Conservation (phyloP, 2,888 invertebrate species). For the Nemurella pictetii region DNA sequence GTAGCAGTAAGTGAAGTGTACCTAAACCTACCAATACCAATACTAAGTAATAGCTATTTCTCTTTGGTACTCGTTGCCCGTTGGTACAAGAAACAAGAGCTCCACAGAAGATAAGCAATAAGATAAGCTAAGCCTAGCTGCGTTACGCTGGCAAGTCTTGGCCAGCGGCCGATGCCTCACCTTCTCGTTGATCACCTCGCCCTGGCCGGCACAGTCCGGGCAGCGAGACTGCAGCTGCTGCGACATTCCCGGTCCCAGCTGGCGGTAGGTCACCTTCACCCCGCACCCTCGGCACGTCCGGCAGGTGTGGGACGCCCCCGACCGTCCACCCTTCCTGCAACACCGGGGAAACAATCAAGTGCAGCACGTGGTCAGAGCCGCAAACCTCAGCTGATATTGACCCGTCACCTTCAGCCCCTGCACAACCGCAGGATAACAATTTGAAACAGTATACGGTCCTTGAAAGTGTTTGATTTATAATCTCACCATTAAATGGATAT, state of each 20-base stretch:
- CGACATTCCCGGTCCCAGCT: conserved; percentile 60
- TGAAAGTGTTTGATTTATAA: too few species aligned
- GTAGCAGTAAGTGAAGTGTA: too few species aligned
- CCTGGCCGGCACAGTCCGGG: conserved; percentile 55
- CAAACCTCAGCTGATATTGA: background rate
- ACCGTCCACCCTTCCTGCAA: conserved; percentile 43
- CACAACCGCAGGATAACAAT: background rate
- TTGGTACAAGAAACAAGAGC: too few species aligned
- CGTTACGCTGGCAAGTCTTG: too few species aligned
- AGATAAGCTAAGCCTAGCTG: too few species aligned
- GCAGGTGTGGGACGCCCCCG: conserved; percentile 69
- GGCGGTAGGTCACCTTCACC: conserved; percentile 71
- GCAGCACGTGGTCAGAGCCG: too few species aligned
- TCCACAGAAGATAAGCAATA: too few species aligned
- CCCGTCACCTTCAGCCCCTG: background rate
- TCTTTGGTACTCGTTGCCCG: too few species aligned
- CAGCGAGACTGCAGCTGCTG: conserved; percentile 49
- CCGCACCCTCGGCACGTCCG: conserved; percentile 78
- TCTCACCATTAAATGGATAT: background rate
- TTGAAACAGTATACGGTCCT: too few species aligned
- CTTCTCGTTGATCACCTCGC: conserved; percentile 41
- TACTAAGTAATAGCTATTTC: too few species aligned
- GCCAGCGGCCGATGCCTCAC: too few species aligned
- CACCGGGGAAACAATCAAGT: background rate
- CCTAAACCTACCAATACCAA: too few species aligned